A percentile compares a stretch with the other conserved stretches of the same genome.
Conservation (phyloP, 2,888 invertebrate genomes). For the Micoletzkya japonica region DNA sequence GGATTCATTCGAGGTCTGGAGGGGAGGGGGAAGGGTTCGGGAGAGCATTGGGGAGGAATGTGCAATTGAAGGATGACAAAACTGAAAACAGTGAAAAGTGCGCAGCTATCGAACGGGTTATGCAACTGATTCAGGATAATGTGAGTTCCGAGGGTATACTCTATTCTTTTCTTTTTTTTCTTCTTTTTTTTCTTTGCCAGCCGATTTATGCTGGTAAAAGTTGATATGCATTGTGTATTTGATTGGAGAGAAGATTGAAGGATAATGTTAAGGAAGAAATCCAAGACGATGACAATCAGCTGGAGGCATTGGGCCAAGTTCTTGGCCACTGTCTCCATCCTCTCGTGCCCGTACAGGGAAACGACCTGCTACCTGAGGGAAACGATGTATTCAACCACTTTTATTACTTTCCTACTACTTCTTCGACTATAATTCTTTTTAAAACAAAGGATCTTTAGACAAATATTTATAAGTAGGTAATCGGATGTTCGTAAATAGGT, state of each 20-base stretch:
- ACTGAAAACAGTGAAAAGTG: constrained; percentile 11
- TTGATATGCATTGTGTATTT: neutral
- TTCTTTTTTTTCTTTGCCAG: neutral
- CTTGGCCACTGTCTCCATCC: constrained; percentile 8
- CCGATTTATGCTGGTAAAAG: neutral
- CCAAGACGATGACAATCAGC: constrained; percentile 17
- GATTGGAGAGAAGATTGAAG: neutral
- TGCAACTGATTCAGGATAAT: constrained; percentile 22
- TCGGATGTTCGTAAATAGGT: neutral
- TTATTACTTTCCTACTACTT: too few species aligned
- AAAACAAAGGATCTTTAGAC: neutral
- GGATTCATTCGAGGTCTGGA: constrained; percentile 2
- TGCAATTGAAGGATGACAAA: constrained; percentile 17
- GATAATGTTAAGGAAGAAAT: constrained; percentile 10
- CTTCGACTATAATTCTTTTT: neutral
- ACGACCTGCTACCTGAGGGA: constrained; percentile 8
- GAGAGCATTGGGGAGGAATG: neutral
- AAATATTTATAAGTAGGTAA: neutral
- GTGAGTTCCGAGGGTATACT: neutral
- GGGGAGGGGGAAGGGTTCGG: neutral
- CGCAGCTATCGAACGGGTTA: constrained; percentile 6
- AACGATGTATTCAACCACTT: neutral
- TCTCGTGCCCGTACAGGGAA: neutral
- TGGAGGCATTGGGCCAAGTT: constrained; percentile 12
- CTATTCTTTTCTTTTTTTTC: neutral